These are phyloP conservation scores for Casuarius casuarius DNA, from an alignment of 2,113 vertebrate genomes.

Conservation along the genomic window DNA sequence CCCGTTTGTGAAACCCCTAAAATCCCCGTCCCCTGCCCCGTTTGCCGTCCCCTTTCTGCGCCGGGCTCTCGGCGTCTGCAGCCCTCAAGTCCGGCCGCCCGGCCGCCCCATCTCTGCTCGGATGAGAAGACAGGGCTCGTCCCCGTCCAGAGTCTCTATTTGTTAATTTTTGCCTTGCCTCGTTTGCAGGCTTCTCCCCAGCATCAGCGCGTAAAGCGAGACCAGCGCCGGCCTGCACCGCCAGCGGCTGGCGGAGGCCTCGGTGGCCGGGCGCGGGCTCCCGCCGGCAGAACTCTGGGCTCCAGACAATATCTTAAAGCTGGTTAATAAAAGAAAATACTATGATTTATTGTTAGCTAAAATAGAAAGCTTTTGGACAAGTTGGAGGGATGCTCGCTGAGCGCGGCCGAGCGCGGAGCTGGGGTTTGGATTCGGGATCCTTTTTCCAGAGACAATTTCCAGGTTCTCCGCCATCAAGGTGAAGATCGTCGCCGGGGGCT, in stretches of 20 bases:
- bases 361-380: neutral
- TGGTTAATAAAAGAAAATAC: conserved; percentile 1
- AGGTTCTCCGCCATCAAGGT: neutral
- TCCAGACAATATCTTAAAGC: neutral
- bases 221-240: neutral
- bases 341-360: neutral
- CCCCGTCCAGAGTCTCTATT: neutral
- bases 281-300: neutral
- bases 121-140: fast-evolving
- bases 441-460: neutral
- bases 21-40: neutral
- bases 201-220: fast-evolving
- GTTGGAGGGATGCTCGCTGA: neutral
- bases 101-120: fast-evolving
- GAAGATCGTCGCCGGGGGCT: conserved; percentile 29
- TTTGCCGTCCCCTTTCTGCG: fast-evolving
- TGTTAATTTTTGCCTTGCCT: neutral
- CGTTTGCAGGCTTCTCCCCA: neutral
- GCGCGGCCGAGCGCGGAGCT: neutral
- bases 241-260: fast-evolving
- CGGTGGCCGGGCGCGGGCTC: fast-evolving
- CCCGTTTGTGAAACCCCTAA: no score
- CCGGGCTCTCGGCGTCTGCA: fast-evolving
- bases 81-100: neutral
- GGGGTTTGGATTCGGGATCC: neutral